Conservation (phyloP, 2,797 vertebrate genomes). For the Meriones psammophilus region DNA sequence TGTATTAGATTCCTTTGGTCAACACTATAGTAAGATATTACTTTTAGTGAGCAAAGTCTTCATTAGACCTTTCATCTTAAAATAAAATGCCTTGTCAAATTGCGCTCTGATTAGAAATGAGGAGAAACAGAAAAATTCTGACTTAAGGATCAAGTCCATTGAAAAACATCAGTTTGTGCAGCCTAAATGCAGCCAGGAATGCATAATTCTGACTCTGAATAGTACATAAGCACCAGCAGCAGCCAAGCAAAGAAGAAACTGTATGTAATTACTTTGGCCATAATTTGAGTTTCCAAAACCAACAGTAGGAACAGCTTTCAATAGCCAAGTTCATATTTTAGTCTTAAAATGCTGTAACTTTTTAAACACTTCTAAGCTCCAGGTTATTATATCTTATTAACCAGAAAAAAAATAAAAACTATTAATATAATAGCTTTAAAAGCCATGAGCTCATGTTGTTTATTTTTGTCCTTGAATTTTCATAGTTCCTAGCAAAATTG, state of each 20-base stretch:
- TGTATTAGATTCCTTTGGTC: background rate
- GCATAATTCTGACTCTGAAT: conserved; percentile 32
- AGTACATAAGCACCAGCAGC: conserved; percentile 35
- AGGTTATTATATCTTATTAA: conserved; percentile 20
- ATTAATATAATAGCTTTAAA: background rate
- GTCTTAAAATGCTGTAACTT: conserved; percentile 21
- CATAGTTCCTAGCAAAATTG: background rate
- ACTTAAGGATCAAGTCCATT: conserved; percentile 52
- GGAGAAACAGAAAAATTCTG: conserved; percentile 38
- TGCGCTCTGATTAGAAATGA: conserved; percentile 2
- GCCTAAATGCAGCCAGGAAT: conserved; percentile 30
- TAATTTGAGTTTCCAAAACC: conserved; percentile 61
- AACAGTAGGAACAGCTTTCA: conserved; percentile 57
- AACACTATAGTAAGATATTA: background rate
- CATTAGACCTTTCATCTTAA: background rate
- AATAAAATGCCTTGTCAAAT: conserved; percentile 7
- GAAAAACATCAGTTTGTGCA: conserved; percentile 55
- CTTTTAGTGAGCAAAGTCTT: background rate
- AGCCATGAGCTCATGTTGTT: background rate
- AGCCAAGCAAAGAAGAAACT: conserved; percentile 53
- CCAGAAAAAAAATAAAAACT: conserved; percentile 42
- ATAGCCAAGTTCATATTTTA: conserved; percentile 43
- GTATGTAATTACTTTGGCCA: conserved; percentile 48
- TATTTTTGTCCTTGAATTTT: conserved; percentile 5
- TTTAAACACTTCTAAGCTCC: conserved; percentile 31